A percentile compares a stretch with the other conserved stretches of the same genome.
phyloP scores from a whole-genome alignment of 2,888 invertebrate genomes.

The Terebella lapidaria region DNA sequence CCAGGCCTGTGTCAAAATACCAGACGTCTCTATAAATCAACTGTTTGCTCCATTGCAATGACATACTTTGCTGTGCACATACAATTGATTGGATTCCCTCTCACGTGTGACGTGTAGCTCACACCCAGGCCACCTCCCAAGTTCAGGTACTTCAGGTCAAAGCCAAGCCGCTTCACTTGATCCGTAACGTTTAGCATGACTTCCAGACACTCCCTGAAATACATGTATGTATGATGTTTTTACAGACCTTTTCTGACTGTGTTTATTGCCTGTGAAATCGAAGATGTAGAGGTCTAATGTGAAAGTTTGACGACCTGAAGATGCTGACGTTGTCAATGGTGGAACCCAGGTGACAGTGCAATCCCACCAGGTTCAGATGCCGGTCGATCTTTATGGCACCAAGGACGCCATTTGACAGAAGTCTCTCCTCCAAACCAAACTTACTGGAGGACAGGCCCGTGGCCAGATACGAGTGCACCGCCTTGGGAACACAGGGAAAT shows the following conservation, averaged over 20 bases:
- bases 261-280: too few species aligned
- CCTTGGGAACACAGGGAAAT: too few species aligned
- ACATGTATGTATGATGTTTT: too few species aligned
- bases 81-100: too few species aligned
- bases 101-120: slow-evolving; percentile 34
- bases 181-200: slow-evolving; percentile 31
- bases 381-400: slow-evolving; percentile 25
- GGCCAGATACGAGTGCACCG: slow-evolving; percentile 47
- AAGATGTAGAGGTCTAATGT: too few species aligned
- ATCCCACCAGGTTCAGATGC: slow-evolving; percentile 42
- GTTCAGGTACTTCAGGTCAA: slow-evolving; percentile 38
- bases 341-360: slow-evolving; percentile 53
- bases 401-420: slow-evolving; percentile 34
- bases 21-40: too few species aligned
- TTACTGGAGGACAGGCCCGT: slow-evolving; percentile 47
- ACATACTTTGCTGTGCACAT: too few species aligned
- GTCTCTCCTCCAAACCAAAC: slow-evolving; percentile 46
- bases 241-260: too few species aligned
- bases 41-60: too few species aligned
- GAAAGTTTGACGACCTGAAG: slow-evolving; percentile 37
- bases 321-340: slow-evolving; percentile 35
- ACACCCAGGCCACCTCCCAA: slow-evolving; percentile 54
- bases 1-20: too few species aligned
- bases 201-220: slow-evolving; percentile 34
- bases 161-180: slow-evolving; percentile 27